phyloP scores from a whole-genome alignment of 2,888 invertebrate species.

The Ennomos fuscantarius region DNA sequence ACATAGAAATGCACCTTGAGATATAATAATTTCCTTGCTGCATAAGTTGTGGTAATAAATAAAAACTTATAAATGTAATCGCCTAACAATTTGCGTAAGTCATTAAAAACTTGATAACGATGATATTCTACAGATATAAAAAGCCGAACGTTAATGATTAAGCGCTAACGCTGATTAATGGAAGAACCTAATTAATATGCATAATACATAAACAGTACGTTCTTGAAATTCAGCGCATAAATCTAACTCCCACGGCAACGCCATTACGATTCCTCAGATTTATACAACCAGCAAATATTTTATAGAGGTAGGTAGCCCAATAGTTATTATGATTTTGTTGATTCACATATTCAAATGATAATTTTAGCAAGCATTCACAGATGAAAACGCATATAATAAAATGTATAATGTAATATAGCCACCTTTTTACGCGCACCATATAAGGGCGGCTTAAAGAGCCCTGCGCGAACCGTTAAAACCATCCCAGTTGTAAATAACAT shows the following conservation, averaged over 20 bases:
- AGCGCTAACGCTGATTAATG: slow-evolving; percentile 31
- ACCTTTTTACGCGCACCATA: slow-evolving; percentile 43
- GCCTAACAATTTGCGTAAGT: not conserved
- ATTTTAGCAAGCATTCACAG: slow-evolving; percentile 29
- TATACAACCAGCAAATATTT: slow-evolving; percentile 40
- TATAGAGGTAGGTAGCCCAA: slow-evolving; percentile 34
- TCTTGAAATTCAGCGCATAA: slow-evolving; percentile 48
- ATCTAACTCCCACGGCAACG: slow-evolving; percentile 51
- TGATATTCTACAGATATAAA: slow-evolving; percentile 4
- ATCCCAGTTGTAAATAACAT: slow-evolving; percentile 40
- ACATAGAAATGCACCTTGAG: too few species aligned
- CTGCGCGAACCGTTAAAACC: slow-evolving; percentile 42
- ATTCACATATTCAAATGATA: slow-evolving; percentile 37
- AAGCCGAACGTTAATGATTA: slow-evolving; percentile 19
- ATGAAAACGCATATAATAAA: slow-evolving; percentile 44
- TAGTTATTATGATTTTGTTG: slow-evolving; percentile 30
- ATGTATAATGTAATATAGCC: slow-evolving; percentile 38
- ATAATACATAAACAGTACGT: slow-evolving; percentile 36
- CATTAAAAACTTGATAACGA: slow-evolving; percentile 7
- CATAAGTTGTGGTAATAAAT: slow-evolving; percentile 1
- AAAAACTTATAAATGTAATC: slow-evolving; percentile 2
- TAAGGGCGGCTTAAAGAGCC: slow-evolving; percentile 34
- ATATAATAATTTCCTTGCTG: not conserved
- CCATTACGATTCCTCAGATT: slow-evolving; percentile 46
- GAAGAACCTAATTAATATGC: slow-evolving; percentile 35